phyloP scores from a whole-genome alignment of 2,888 invertebrate genomes.

The Nephrotoma appendiculata region DNA sequence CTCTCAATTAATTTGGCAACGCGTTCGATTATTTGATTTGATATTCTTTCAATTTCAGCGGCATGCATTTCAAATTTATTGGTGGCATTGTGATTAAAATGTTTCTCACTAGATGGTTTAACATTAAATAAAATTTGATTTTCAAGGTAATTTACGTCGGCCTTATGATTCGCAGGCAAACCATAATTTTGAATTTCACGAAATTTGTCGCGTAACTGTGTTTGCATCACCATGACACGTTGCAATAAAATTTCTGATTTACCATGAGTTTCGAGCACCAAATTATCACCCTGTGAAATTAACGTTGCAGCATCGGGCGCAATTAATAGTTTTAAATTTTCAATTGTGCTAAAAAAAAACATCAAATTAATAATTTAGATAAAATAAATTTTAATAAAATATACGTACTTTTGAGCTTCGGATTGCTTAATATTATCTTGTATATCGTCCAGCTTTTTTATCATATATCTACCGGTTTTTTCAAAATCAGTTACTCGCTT shows the following conservation, averaged over 20 bases:
- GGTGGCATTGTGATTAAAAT: conserved; percentile 7
- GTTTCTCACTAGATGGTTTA: conserved; percentile 10
- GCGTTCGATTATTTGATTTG: conserved; percentile 28
- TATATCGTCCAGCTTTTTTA: conserved; percentile 26
- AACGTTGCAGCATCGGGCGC: conserved; percentile 64
- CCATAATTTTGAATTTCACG: conserved; percentile 26
- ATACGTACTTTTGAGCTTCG: conserved; percentile 25
- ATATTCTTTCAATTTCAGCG: conserved; percentile 22
- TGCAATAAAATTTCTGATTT: conserved; percentile 27
- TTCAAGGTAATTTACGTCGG: background rate
- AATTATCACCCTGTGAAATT: conserved; percentile 62
- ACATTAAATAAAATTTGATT: conserved; percentile 10
- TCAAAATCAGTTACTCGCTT: conserved; percentile 30
- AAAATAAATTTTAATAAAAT: background rate
- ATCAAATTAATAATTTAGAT: background rate
- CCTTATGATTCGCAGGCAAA: background rate
- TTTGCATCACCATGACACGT: conserved; percentile 29
- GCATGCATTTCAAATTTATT: background rate
- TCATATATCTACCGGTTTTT: conserved; percentile 29
- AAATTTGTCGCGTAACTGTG: conserved; percentile 28
- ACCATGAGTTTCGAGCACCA: conserved; percentile 53
- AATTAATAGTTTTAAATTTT: conserved; percentile 32
- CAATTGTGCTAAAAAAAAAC: conserved; percentile 19
- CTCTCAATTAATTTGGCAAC: conserved; percentile 29
- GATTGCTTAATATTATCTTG: conserved; percentile 26